Conservation (phyloP, 2,113 vertebrate genomes). For the Eleginops maclovinus region DNA sequence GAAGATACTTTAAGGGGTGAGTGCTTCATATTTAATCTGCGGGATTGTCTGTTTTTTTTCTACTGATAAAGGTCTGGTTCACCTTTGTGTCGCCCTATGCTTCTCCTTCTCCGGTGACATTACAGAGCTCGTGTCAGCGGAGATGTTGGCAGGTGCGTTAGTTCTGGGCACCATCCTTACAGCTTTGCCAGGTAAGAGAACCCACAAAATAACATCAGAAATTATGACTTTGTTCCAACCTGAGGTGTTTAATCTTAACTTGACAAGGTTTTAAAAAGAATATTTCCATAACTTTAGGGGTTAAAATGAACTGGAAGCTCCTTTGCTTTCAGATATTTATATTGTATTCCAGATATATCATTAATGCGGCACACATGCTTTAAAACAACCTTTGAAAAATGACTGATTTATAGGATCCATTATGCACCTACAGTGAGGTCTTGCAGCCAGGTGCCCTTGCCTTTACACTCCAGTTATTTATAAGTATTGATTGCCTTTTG, state of each 20-base stretch:
- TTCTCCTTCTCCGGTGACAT: slow-evolving; percentile 57
- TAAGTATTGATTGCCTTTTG: slow-evolving; percentile 81
- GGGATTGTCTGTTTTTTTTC: background rate
- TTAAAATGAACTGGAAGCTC: background rate
- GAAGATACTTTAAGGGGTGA: slow-evolving; percentile 56
- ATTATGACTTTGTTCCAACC: background rate
- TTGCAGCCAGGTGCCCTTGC: slow-evolving; percentile 77
- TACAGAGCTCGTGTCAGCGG: slow-evolving; percentile 68
- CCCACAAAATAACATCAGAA: background rate
- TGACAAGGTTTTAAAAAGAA: background rate
- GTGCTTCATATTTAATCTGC: slow-evolving; percentile 20
- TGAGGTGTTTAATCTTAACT: background rate
- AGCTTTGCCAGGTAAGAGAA: slow-evolving; percentile 75
- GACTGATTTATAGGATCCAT: slow-evolving; percentile 19
- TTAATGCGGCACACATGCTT: background rate
- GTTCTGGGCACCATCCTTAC: slow-evolving; percentile 73
- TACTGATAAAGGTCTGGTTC: slow-evolving; percentile 6
- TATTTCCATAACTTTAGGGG: background rate
- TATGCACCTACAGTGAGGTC: slow-evolving; percentile 40
- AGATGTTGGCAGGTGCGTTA: slow-evolving; percentile 81
- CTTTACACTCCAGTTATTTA: slow-evolving; percentile 79
- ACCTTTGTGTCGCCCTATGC: slow-evolving; percentile 11
- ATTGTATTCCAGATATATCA: background rate
- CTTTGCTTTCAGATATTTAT: background rate
- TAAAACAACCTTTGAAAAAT: slow-evolving; percentile 5